A percentile compares a stretch with the other conserved stretches of the same genome.
phyloP scores from a whole-genome alignment of 2,888 invertebrate genomes.

The Pandemis heparana region DNA sequence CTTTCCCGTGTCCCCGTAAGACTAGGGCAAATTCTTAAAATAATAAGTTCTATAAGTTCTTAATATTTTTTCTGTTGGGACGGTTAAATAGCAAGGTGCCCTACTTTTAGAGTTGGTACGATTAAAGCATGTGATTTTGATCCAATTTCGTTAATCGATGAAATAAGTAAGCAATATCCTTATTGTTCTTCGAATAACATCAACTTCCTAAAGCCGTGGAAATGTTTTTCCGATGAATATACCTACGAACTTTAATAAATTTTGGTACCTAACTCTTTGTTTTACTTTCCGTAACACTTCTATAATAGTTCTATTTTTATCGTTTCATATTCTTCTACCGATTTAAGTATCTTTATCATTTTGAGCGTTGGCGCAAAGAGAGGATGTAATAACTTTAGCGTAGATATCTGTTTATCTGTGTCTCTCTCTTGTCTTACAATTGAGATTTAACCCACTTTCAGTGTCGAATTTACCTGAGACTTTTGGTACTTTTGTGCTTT shows the following conservation, averaged over 20 bases:
- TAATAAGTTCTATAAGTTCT: conserved; percentile 52
- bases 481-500: no score
- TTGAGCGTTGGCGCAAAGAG: no score
- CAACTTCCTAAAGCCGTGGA: background rate
- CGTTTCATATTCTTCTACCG: no score
- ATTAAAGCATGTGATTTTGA: background rate
- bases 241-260: background rate
- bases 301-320: background rate
- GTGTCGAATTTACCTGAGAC: no score
- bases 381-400: no score
- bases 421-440: no score
- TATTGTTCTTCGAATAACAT: background rate
- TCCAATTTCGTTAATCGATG: background rate
- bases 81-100: conserved; percentile 31
- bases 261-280: background rate
- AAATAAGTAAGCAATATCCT: background rate
- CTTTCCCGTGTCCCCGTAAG: conserved; percentile 6
- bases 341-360: no score
- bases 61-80: conserved; percentile 51
- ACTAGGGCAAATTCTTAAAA: conserved; percentile 52
- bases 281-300: background rate
- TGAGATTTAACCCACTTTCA: no score
- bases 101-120: conserved; percentile 12
- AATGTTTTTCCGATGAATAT: background rate
- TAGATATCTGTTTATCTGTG: no score